A percentile compares a stretch with the other conserved stretches of the same genome.
phyloP scores from a whole-genome alignment of 2,113 vertebrate genomes.

The Aepyceros melampus region DNA sequence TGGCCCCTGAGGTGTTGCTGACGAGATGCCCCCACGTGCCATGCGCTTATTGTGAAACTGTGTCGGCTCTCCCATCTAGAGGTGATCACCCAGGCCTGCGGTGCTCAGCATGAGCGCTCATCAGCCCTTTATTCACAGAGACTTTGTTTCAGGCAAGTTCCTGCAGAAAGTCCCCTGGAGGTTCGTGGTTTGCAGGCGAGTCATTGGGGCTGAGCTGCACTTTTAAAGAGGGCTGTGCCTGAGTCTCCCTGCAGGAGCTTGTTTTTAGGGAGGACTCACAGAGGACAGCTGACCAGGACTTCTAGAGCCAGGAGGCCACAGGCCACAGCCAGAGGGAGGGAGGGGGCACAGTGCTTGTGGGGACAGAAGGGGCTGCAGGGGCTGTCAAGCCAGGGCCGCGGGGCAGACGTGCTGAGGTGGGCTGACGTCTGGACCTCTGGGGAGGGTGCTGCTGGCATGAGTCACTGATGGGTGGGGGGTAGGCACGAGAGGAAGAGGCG shows the following conservation, averaged over 20 bases:
- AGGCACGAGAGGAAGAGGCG: background rate
- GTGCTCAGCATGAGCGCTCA: background rate
- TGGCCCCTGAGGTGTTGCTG: background rate
- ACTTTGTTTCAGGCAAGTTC: background rate
- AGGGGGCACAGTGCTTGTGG: accelerated
- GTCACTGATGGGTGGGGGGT: background rate
- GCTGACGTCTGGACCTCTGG: background rate
- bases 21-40: accelerated
- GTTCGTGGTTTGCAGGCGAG: background rate
- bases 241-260: background rate
- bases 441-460: background rate
- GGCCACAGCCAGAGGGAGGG: background rate
- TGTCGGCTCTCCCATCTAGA: background rate
- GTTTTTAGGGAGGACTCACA: background rate
- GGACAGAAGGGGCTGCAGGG: too few relatives aligned
- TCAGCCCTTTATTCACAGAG: background rate
- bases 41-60: background rate
- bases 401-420: background rate
- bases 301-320: background rate
- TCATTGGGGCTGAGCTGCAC: background rate
- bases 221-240: background rate
- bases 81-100: background rate
- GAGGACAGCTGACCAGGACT: background rate
- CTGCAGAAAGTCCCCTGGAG: background rate
- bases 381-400: background rate